Conservation (phyloP, 1,140 invertebrate species). For the Bradysia coprophila region DNA sequence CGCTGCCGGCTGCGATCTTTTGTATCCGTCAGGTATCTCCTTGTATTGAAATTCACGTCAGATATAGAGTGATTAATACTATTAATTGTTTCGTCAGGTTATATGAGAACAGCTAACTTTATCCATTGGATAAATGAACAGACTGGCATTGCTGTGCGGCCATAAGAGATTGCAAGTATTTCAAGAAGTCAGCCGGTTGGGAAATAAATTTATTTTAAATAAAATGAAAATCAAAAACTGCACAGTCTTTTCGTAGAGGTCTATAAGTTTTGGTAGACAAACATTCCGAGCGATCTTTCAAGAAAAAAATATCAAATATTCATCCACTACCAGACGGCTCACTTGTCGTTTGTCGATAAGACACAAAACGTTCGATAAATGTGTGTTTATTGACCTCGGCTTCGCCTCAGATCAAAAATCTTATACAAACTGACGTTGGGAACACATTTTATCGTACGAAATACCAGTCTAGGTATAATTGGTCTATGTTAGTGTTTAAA, state of each 20-base stretch:
- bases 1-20: not conserved
- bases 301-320: too few relatives aligned
- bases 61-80: too few relatives aligned
- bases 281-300: too few relatives aligned
- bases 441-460: not conserved
- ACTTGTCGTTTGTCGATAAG: not conserved
- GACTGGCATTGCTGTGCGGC: not conserved
- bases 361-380: not conserved
- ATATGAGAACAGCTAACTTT: not conserved
- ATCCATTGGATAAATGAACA: not conserved
- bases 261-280: too few relatives aligned
- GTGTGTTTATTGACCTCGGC: not conserved
- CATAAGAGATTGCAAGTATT: not conserved
- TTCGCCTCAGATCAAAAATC: not conserved
- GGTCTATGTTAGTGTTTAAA: not conserved
- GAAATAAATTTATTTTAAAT: not conserved
- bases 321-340: too few relatives aligned
- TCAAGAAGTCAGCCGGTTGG: not conserved
- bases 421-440: not conserved
- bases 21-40: too few relatives aligned
- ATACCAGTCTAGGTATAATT: not conserved
- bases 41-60: too few relatives aligned
- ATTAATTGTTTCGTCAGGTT: too few relatives aligned
- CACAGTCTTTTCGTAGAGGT: too few relatives aligned
- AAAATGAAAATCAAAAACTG: not conserved